Evolutionary conservation across 2,888 invertebrate species (phyloP).

Genomic region (Hylaea fasciaria): DNA sequence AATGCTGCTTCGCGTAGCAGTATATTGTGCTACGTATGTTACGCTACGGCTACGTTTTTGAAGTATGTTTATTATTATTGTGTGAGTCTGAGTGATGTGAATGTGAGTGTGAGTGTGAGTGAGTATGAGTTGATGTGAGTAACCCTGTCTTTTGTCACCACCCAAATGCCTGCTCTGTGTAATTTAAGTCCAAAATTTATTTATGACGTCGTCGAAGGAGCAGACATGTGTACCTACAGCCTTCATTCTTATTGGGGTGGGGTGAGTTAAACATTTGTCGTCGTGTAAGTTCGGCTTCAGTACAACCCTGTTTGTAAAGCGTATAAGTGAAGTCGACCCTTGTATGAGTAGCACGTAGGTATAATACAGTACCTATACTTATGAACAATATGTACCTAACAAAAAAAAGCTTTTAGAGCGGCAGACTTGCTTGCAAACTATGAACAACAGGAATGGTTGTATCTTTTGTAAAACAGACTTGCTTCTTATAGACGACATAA

Average conservation of each 20-base stretch:
- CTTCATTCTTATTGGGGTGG: neutral
- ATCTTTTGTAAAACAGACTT: neutral
- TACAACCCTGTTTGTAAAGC: neutral
- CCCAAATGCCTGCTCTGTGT: neutral
- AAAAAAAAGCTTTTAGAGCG: constrained; percentile 9
- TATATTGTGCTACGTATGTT: too few species aligned
- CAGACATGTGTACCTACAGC: neutral
- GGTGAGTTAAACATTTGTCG: neutral
- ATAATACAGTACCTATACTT: neutral
- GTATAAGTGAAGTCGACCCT: neutral
- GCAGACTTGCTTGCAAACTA: constrained; percentile 14
- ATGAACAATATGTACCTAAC: too few species aligned
- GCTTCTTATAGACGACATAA: neutral
- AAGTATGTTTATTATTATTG: too few species aligned
- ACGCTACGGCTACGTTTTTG: too few species aligned
- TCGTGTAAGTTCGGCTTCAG: neutral
- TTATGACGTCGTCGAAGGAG: neutral
- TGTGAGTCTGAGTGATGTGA: too few species aligned
- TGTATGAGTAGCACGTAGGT: neutral
- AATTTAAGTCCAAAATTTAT: neutral
- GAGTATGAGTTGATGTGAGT: too few species aligned
- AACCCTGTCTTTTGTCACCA: too few species aligned
- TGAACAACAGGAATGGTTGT: constrained; percentile 4
- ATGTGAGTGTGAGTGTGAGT: too few species aligned
- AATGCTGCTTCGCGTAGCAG: too few species aligned